Percentiles rank a stretch among this genome's conserved stretches.
Conservation (phyloP, 2,888 invertebrate species). For the Andricus quercusramuli region DNA sequence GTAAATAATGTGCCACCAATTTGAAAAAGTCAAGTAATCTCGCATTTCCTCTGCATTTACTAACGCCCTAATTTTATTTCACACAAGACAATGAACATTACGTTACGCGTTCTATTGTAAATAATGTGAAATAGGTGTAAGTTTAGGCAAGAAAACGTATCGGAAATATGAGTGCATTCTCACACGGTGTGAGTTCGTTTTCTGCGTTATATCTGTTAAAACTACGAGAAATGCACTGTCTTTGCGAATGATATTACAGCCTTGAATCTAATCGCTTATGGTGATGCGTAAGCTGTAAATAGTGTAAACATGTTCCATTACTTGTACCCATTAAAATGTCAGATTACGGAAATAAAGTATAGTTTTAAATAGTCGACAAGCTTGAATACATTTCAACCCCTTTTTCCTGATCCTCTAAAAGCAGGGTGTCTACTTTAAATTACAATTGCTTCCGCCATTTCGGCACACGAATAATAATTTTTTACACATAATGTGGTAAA, state of each 20-base stretch:
- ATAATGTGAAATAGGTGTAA: conserved; percentile 48
- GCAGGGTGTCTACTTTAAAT: too few relatives aligned
- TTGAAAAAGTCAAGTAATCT: conserved; percentile 47
- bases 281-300: conserved; percentile 65
- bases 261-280: conserved; percentile 47
- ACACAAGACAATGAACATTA: conserved; percentile 13
- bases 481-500: too few relatives aligned
- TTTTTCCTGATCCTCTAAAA: too few relatives aligned
- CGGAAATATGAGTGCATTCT: conserved; percentile 10
- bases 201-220: conserved; percentile 7
- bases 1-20: conserved; percentile 37
- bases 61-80: conserved; percentile 31
- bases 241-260: conserved; percentile 44
- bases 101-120: conserved; percentile 49
- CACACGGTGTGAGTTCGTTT: background rate
- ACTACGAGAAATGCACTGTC: conserved; percentile 39
- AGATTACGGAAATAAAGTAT: conserved; percentile 58
- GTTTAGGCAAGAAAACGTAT: conserved; percentile 8
- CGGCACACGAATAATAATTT: too few relatives aligned
- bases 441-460: too few relatives aligned
- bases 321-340: conserved; percentile 53
- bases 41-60: conserved; percentile 53
- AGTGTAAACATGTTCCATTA: conserved; percentile 70
- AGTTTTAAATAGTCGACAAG: conserved; percentile 61
- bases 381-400: background rate